Conservation (phyloP, 2,797 vertebrate species). For the Bradypus variegatus region DNA sequence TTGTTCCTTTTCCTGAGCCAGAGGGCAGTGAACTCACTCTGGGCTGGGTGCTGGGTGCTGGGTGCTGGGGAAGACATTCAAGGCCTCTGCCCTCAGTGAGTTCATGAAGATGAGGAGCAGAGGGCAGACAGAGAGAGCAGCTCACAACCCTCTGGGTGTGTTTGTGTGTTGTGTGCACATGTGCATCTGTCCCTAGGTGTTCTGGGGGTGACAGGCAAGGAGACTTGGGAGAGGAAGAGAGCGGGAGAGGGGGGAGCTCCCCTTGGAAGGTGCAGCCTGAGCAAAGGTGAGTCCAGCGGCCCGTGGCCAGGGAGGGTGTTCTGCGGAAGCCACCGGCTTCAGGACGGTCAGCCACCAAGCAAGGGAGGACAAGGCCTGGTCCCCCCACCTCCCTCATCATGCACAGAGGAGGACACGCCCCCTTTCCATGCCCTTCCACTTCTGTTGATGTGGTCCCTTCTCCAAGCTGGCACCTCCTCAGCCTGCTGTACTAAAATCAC, state of each 20-base stretch:
- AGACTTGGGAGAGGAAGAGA: not conserved
- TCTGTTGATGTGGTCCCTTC: not conserved
- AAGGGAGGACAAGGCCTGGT: not conserved
- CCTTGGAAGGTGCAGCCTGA: not conserved
- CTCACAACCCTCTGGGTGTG: not conserved
- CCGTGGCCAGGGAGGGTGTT: fast-evolving
- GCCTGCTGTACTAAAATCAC: fast-evolving
- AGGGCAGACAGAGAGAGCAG: not conserved
- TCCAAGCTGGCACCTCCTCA: not conserved
- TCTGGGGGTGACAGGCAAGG: not conserved
- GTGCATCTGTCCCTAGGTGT: not conserved
- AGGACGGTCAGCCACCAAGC: fast-evolving
- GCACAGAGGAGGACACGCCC: fast-evolving
- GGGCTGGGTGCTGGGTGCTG: not conserved
- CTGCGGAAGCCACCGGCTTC: too few relatives aligned
- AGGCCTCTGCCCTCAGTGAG: not conserved
- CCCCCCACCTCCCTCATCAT: fast-evolving
- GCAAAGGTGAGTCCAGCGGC: fast-evolving
- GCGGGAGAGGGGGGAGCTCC: not conserved
- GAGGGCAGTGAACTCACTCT: not conserved
- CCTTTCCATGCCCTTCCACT: not conserved
- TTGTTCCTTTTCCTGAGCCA: not conserved
- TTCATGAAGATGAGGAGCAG: not conserved
- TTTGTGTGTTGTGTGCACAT: fast-evolving
- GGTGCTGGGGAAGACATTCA: not conserved